Conservation (phyloP, 2,797 vertebrate species). For the Phrynocephalus guinanensis region DNA sequence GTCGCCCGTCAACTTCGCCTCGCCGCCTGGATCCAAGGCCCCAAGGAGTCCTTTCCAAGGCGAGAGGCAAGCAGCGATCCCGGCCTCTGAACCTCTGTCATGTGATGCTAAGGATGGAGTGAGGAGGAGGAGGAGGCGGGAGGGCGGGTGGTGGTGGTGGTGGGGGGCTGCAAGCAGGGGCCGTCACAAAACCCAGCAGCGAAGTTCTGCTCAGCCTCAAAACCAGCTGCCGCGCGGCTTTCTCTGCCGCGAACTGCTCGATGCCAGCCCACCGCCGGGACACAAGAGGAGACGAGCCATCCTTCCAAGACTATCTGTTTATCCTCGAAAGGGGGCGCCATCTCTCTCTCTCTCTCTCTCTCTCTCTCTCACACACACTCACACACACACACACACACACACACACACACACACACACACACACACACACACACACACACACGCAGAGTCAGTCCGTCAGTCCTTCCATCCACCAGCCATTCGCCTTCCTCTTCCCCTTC, state of each 20-base stretch:
- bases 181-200: conserved; percentile 86
- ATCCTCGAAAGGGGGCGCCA: no score
- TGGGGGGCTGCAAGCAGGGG: conserved; percentile 70
- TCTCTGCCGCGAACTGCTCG: neutral
- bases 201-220: conserved; percentile 64
- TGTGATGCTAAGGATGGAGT: conserved; percentile 86
- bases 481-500: no score
- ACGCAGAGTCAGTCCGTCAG: no score
- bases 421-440: no score
- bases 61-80: conserved; percentile 8
- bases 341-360: neutral
- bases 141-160: conserved; percentile 61
- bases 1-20: neutral
- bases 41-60: conserved; percentile 8
- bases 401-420: no score
- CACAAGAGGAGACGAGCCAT: neutral
- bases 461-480: no score
- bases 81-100: conserved; percentile 82
- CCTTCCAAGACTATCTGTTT: no score
- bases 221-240: conserved; percentile 26
- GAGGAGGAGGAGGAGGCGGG: conserved; percentile 76
- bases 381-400: no score
- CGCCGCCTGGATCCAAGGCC: neutral
- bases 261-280: no score
- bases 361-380: neutral